Percentiles rank a stretch among this genome's conserved stretches.
These are phyloP conservation scores for Lamellibrachia satsuma DNA, from an alignment of 2,888 invertebrate species.

Conservation along the genomic window DNA sequence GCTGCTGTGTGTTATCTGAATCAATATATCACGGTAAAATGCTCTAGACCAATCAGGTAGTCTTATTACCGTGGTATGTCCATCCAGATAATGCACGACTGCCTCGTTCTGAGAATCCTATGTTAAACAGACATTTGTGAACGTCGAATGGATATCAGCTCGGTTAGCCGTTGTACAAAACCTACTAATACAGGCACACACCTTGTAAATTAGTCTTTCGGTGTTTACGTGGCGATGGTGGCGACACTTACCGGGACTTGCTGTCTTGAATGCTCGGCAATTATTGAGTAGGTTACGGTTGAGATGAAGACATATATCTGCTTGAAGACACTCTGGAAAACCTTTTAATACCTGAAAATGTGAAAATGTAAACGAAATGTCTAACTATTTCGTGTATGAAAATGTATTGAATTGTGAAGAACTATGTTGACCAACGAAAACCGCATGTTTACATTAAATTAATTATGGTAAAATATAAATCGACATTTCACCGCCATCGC, in stretches of 20 bases:
- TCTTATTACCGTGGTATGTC: too few species aligned
- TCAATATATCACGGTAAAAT: too few species aligned
- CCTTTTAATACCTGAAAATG: constrained; percentile 47
- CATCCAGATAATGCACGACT: too few species aligned
- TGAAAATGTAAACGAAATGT: constrained; percentile 24
- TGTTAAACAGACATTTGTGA: too few species aligned
- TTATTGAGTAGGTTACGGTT: constrained; percentile 50
- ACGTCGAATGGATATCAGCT: too few species aligned
- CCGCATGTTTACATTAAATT: too few species aligned
- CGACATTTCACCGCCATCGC: too few species aligned
- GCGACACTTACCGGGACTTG: constrained; percentile 48
- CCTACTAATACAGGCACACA: neutral
- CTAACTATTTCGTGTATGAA: neutral
- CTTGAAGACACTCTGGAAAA: constrained; percentile 55
- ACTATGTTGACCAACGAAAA: too few species aligned
- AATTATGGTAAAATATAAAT: too few species aligned
- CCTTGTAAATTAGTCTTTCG: neutral
- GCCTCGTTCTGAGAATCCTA: too few species aligned
- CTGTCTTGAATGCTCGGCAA: constrained; percentile 51
- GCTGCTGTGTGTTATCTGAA: too few species aligned
- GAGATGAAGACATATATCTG: constrained; percentile 54
- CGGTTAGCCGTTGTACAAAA: neutral
- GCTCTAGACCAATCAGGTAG: too few species aligned
- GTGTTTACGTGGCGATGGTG: neutral
- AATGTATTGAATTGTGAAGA: neutral